Evolutionary conservation across 2,113 vertebrate genomes (phyloP).

Genomic region (Ia io): DNA sequence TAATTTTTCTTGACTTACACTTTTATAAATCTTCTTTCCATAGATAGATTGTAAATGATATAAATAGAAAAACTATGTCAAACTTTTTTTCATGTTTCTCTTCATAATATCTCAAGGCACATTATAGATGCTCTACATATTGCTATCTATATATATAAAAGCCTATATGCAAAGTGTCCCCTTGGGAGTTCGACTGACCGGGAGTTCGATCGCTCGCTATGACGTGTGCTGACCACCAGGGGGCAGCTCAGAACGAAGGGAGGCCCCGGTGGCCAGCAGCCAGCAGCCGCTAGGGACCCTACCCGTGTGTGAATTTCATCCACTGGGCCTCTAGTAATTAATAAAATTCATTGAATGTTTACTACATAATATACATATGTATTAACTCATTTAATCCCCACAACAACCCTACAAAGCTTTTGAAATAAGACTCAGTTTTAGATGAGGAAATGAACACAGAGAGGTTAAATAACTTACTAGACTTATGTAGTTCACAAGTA

Average conservation of each 20-base stretch:
- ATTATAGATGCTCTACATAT: neutral
- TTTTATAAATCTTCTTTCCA: neutral
- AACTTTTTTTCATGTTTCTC: neutral
- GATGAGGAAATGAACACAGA: neutral
- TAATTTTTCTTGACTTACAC: neutral
- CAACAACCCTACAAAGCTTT: neutral
- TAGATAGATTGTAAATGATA: neutral
- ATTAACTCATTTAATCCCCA: neutral
- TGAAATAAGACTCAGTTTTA: slow-evolving; percentile 23
- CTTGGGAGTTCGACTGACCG: too few relatives aligned
- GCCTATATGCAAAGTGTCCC: too few relatives aligned
- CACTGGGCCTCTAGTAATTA: neutral
- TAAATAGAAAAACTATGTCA: neutral
- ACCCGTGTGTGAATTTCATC: too few relatives aligned
- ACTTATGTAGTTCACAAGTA: neutral
- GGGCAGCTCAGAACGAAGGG: too few relatives aligned
- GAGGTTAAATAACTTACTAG: neutral
- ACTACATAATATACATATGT: neutral
- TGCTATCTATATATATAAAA: neutral
- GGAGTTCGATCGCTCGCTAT: too few relatives aligned
- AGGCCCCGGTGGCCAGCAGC: too few relatives aligned
- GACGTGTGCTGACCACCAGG: too few relatives aligned
- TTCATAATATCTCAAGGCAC: slow-evolving; percentile 11
- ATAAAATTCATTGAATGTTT: neutral
- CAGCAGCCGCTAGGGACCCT: too few relatives aligned